Conservation (phyloP, 1,140 invertebrate genomes). For the Neodiprion fabricii region DNA sequence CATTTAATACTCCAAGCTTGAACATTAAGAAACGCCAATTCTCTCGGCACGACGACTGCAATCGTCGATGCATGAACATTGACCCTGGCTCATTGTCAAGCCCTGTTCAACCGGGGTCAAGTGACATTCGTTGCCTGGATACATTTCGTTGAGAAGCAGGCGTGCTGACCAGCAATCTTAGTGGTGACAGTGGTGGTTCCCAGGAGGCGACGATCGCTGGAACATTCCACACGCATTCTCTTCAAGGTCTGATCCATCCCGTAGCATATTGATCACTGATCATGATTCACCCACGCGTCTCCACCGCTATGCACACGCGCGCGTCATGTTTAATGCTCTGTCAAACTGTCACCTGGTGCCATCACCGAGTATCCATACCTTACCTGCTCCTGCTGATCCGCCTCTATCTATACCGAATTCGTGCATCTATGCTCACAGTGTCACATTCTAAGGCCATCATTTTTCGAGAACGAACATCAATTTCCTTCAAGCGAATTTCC, state of each 20-base stretch:
- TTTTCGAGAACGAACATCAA: not conserved
- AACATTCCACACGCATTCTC: constrained; percentile 13
- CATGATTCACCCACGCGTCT: constrained; percentile 11
- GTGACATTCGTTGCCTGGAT: not conserved
- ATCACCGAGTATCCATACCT: not conserved
- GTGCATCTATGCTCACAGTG: not conserved
- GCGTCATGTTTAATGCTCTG: not conserved
- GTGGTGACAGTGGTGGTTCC: not conserved
- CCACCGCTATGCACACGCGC: constrained; percentile 1
- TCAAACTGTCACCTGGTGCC: constrained; percentile 10
- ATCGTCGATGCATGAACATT: not conserved
- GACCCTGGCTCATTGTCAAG: not conserved
- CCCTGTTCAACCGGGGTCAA: not conserved
- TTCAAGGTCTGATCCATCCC: constrained; percentile 11
- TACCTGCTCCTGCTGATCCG: not conserved
- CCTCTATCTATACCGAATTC: not conserved
- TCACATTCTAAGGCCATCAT: not conserved
- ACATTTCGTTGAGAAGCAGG: not conserved
- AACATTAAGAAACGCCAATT: too few relatives aligned
- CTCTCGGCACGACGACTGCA: too few relatives aligned
- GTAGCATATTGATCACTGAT: constrained; percentile 13
- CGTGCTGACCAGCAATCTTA: not conserved
- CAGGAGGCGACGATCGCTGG: not conserved
- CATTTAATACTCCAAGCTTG: too few relatives aligned
- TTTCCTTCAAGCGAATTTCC: not conserved